Base-by-base conservation (phyloP, 2,888 invertebrate genomes). In the Ligdia adustata region DNA sequence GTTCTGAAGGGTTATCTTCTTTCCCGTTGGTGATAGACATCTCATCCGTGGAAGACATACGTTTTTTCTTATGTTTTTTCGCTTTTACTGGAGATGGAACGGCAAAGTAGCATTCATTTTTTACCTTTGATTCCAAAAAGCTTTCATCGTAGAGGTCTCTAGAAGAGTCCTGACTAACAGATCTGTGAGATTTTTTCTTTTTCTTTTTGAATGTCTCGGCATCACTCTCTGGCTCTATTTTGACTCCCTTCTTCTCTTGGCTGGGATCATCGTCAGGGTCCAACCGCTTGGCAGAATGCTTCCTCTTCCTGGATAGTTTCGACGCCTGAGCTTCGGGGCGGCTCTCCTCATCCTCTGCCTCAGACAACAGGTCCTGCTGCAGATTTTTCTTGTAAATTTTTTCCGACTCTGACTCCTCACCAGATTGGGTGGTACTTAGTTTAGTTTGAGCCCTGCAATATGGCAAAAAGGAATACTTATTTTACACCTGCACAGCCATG, bases 191-290 rank as follows among this genome's bases (percentile, higher is more conserved):
- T 42, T 32, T 37, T 20, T 20, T 3, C 40, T 49, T 68, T 18
- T 68, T 64, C 33, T 66, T 72, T 47, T 62, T 66, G n/a, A 38
- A 52, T 7, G n/a, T 2, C 4, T 79, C 76, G 31, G 58, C 29
- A 33, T 80, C 80, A 67, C 74, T 79, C 15, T 73, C 71, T 15
- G 68, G 66, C 57, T 82, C 80, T 9, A 52, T 18, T 60, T 78
- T 77, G 13, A 77, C 62, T 14, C 58, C 49, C 39, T 65, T 69
- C 34, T 57, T 64, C 29, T 52, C 52, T 3, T 50, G 57, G 43
- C 54, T 46, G 4, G 20, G 39, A 24, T 0, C 32, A 13, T 35
- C 41, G 29, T 50, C 46, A 4, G 37, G 26, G 18, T 55, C 56
- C 4, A 46, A 60, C 41, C 50, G 66, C 7, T 18, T 16, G n/a